Percentiles rank a stretch among this genome's conserved stretches.
phyloP scores from a whole-genome alignment of 2,888 invertebrate species.

The Sesia apiformis region DNA sequence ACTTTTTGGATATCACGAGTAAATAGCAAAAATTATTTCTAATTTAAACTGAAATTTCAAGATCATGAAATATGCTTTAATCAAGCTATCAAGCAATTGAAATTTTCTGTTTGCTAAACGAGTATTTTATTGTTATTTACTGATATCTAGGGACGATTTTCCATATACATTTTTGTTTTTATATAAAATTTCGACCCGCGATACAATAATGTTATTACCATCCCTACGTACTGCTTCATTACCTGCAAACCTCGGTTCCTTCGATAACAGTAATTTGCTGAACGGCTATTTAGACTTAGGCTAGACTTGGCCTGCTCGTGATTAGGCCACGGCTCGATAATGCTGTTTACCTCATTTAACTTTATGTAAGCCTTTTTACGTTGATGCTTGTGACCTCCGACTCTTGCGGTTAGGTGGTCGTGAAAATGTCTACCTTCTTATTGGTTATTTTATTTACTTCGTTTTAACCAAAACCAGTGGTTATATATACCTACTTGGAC shows the following conservation, averaged over 20 bases:
- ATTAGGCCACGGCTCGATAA: conserved; percentile 35
- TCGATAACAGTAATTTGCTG: conserved; percentile 40
- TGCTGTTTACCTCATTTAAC: conserved; percentile 24
- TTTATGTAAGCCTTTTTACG: conserved; percentile 9
- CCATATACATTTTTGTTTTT: neutral
- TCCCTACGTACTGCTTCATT: conserved; percentile 7
- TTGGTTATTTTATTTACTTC: neutral
- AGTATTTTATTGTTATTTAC: too few species aligned
- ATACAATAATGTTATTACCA: neutral
- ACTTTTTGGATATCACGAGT: too few species aligned
- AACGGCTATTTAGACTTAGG: conserved; percentile 18
- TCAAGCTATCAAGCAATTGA: too few species aligned
- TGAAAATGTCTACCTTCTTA: neutral
- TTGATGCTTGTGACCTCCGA: conserved; percentile 6
- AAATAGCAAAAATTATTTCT: too few species aligned
- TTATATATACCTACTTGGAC: too few species aligned
- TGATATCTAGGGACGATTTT: too few species aligned
- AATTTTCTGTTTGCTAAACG: too few species aligned
- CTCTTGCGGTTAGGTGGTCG: conserved; percentile 1
- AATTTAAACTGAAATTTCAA: too few species aligned
- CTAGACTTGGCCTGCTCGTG: conserved; percentile 12
- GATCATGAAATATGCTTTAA: too few species aligned
- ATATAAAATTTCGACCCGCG: neutral
- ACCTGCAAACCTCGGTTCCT: conserved; percentile 15
- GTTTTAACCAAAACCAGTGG: too few species aligned